phyloP scores from a whole-genome alignment of 2,888 invertebrate genomes.

The Synanthedon myopaeformis region DNA sequence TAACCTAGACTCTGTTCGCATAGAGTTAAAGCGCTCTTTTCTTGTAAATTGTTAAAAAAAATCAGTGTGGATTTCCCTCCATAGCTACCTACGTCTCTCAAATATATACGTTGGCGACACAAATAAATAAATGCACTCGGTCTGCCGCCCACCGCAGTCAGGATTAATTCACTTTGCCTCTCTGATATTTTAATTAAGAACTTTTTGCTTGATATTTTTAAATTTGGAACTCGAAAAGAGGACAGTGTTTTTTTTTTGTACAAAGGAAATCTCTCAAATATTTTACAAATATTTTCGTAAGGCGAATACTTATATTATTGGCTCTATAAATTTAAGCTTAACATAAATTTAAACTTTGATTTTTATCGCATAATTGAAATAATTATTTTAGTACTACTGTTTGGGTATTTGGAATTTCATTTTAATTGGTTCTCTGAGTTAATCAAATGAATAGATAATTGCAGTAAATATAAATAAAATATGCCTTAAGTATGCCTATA shows the following conservation, averaged over 20 bases:
- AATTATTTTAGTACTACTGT: too few relatives aligned
- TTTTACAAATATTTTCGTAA: background rate
- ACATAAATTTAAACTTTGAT: too few relatives aligned
- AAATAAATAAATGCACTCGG: constrained; percentile 47
- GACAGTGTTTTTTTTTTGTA: background rate
- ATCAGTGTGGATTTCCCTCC: constrained; percentile 46
- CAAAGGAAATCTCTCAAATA: background rate
- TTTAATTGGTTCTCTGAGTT: too few relatives aligned
- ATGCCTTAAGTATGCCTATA: too few relatives aligned
- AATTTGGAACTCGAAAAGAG: background rate
- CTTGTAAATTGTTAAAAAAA: constrained; percentile 13
- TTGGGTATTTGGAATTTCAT: too few relatives aligned
- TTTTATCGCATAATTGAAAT: too few relatives aligned
- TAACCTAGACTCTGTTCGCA: background rate
- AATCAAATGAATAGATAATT: too few relatives aligned
- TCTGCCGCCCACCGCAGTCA: constrained; percentile 38
- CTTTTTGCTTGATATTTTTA: constrained; percentile 1
- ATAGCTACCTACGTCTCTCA: constrained; percentile 43
- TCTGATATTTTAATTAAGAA: constrained; percentile 52
- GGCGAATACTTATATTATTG: too few relatives aligned
- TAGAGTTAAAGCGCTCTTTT: constrained; percentile 12
- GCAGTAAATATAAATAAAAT: too few relatives aligned
- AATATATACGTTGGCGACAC: constrained; percentile 41
- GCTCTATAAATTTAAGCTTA: too few relatives aligned
- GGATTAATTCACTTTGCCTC: constrained; percentile 43